Conservation (phyloP, 2,113 vertebrate species). For the Mirounga angustirostris region DNA sequence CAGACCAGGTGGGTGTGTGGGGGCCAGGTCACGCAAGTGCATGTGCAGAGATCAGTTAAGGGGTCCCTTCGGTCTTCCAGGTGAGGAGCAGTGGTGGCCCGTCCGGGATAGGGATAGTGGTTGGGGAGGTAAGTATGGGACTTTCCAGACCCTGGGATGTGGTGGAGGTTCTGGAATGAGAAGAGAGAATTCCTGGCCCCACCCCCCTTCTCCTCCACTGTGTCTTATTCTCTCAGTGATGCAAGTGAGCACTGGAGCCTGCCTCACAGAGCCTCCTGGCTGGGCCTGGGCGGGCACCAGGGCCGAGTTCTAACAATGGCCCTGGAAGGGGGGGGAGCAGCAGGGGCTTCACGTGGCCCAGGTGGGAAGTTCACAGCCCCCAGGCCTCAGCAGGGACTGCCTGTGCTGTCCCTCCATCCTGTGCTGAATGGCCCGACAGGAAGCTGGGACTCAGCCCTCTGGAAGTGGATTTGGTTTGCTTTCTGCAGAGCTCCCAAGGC, state of each 20-base stretch:
- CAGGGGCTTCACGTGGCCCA: neutral
- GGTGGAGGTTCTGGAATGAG: neutral
- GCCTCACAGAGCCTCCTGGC: neutral
- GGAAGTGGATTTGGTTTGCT: neutral
- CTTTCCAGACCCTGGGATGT: neutral
- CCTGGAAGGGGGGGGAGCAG: neutral
- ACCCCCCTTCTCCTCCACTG: rapidly evolving
- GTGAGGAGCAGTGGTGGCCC: neutral
- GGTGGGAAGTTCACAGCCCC: neutral
- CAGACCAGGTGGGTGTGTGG: no score
- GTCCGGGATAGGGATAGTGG: neutral
- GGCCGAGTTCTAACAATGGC: neutral
- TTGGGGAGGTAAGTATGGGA: neutral
- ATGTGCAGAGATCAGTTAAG: neutral
- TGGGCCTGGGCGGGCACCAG: neutral
- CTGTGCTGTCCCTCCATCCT: neutral
- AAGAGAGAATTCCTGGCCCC: neutral
- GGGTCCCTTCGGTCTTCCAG: neutral
- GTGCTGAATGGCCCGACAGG: neutral
- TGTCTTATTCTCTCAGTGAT: neutral
- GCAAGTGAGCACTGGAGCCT: neutral
- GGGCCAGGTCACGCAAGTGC: neutral
- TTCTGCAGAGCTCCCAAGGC: neutral
- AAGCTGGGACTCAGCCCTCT: neutral
- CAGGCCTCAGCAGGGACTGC: neutral